Conservation (phyloP, 2,797 vertebrate genomes). For the Anisognathus igniventris region DNA sequence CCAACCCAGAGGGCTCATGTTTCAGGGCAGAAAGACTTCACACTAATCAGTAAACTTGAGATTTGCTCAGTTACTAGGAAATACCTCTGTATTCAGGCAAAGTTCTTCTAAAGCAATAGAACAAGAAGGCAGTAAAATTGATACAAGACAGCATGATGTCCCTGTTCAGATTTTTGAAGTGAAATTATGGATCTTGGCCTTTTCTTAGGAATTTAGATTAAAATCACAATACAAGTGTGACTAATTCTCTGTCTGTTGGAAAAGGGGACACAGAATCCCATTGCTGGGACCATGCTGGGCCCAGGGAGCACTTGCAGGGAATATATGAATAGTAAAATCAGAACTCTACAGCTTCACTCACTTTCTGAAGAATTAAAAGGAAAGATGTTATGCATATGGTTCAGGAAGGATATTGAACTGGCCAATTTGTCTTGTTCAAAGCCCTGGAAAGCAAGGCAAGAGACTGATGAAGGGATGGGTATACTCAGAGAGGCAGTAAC, state of each 20-base stretch:
- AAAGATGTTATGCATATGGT: background rate
- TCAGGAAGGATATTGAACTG: background rate
- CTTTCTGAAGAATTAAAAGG: background rate
- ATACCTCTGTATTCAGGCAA: background rate
- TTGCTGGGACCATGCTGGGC: background rate
- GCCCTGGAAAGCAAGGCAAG: background rate
- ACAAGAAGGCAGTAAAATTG: background rate
- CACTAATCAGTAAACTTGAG: background rate
- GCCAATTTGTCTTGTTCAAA: background rate
- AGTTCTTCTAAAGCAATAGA: background rate
- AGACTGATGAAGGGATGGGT: background rate
- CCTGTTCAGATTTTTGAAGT: background rate
- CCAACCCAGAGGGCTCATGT: background rate
- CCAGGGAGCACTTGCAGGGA: background rate
- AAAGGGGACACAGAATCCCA: background rate
- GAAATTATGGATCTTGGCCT: background rate
- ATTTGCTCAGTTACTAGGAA: background rate
- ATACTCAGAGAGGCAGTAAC: background rate
- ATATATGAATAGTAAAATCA: background rate
- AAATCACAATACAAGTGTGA: background rate
- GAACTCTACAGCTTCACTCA: background rate
- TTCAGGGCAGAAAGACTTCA: background rate
- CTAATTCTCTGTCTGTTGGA: background rate
- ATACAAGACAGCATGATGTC: background rate
- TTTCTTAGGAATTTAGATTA: background rate